Evolutionary conservation across 2,888 invertebrate species (phyloP), one percentile per base, ranked within the genome.

Genomic region (Drosophila ezoana): DNA sequence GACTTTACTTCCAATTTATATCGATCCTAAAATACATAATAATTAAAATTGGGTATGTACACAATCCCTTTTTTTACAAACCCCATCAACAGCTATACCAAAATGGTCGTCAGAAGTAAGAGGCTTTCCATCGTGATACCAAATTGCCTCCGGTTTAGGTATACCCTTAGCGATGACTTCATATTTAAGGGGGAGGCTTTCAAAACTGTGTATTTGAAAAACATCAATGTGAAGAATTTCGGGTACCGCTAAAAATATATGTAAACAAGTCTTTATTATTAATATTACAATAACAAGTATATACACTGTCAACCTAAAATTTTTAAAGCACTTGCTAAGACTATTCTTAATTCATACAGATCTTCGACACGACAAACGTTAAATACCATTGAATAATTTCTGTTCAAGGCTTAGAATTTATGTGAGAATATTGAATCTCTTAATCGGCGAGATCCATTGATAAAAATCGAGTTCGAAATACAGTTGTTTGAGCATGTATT

Each of bases 141-240:
- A 97, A 86, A 95, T 94, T 3, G 95, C 95, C 44, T 94, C 94
- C 0, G 97, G 97, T 73, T 95, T 94, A 9, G 98, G 98, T 67
- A 94, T 93, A 16, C 96, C 97, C 44, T 94, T 94, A 0, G 96
- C 96, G 74, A 95, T 94, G 0, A 97, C 95, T 69, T 96, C 95
- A 92, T 96, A 98, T 72, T 95, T 94, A 47, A 96, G 94, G 10
- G 95, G 95, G 56, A 98, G 94, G 11, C 98, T 97, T 92, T 97
- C 97, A 91, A 94, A 96, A 35, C 95, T 94, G 68, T 94, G 94
- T 65, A 95, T 94, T 92, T 97, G 96, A 84, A 95, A 95, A 92
- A 97, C 94, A 82, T 94, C 95, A 77, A 95, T 95, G 80, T 95
- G 95, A 87, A 95, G 92, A 80, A 97, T 94, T 91, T 94, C 94